A percentile compares a stretch with the other conserved stretches of the same genome.
Conservation (phyloP, 2,888 invertebrate species). For the Cheilosia variabilis region DNA sequence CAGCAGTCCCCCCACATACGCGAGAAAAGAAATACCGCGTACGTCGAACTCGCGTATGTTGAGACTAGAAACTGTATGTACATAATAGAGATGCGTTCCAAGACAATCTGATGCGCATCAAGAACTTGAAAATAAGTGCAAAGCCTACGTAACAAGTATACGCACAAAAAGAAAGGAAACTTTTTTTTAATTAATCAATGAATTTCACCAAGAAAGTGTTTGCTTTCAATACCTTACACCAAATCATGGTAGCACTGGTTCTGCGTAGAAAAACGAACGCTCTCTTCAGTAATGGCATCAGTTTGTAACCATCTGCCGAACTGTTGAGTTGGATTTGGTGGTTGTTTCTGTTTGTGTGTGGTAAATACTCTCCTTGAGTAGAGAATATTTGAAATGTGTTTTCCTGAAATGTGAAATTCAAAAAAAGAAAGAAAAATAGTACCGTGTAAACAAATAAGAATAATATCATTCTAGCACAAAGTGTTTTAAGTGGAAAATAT, state of each 20-base stretch:
- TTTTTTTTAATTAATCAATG: constrained; percentile 3
- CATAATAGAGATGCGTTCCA: too few relatives aligned
- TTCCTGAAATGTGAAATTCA: constrained; percentile 24
- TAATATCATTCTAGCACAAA: constrained; percentile 7
- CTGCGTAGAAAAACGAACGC: constrained; percentile 54
- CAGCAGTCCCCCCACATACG: too few relatives aligned
- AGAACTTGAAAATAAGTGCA: too few relatives aligned
- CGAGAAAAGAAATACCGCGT: too few relatives aligned
- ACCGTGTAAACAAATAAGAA: not conserved
- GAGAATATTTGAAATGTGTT: constrained; percentile 4
- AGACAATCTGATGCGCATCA: too few relatives aligned
- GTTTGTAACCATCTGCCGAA: constrained; percentile 62
- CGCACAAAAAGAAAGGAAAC: too few relatives aligned
- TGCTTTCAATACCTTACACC: constrained; percentile 21
- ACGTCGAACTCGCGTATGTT: too few relatives aligned
- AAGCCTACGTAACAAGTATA: not conserved
- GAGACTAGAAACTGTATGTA: too few relatives aligned
- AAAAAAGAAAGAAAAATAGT: not conserved
- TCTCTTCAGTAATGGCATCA: constrained; percentile 42
- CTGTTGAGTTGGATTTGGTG: constrained; percentile 58
- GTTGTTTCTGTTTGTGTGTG: constrained; percentile 16
- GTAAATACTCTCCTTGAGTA: not conserved
- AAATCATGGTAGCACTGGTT: constrained; percentile 54
- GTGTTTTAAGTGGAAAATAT: constrained; percentile 24
- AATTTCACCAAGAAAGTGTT: constrained; percentile 14